Evolutionary conservation across 2,113 vertebrate genomes (phyloP), one percentile per base, ranked within the genome.

Genomic region (Piaya cayana): DNA sequence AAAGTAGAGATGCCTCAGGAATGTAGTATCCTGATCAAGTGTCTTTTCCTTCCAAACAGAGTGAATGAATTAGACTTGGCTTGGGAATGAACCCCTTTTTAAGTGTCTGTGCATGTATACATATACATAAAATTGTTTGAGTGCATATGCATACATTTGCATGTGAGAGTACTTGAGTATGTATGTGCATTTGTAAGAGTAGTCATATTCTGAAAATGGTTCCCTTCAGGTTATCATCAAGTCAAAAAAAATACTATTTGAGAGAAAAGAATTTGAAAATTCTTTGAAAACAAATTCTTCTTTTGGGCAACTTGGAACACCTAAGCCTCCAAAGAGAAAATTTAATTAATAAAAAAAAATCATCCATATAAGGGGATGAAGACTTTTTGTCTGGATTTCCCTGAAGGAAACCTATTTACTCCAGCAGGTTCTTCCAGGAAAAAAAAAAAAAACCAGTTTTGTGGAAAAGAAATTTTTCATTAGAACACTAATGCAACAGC

Each of bases 91-190:
- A 65, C 7, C 2, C 15, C 3, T 21, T 47, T 74, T 80, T 27
- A 52, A 65, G 9, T 68, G 26, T 7, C 4, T 56, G 2, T 14
- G 20, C 36, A 7, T 6, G 12, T 14, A 15, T 6, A 25, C 20
- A 32, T 32, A n/a, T 8, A 37, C 18, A 52, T 15, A 50, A 16
- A 25, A 8, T 39, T 9, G 8, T 49, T 88, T 62, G 55, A 53
- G 7, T 23, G 19, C 12, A 8, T 8, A 1, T 27, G 32, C 50
- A 19, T 36, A 59, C 3, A 0, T 37, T 39, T 67, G 27, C 1
- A 0, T 12, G 39, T 20, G 37, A 58, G 15, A 45, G 5, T 27
- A 64, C 36, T 65, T 34, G 36, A 53, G 9, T 29, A 58, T 7
- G 5, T 11, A 32, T 0, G 0, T 49, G 15, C 20, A n/a, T 25